These are phyloP conservation scores for Melipona quadrifasciata DNA, from an alignment of 1,140 invertebrate genomes.

Conservation along the genomic window DNA sequence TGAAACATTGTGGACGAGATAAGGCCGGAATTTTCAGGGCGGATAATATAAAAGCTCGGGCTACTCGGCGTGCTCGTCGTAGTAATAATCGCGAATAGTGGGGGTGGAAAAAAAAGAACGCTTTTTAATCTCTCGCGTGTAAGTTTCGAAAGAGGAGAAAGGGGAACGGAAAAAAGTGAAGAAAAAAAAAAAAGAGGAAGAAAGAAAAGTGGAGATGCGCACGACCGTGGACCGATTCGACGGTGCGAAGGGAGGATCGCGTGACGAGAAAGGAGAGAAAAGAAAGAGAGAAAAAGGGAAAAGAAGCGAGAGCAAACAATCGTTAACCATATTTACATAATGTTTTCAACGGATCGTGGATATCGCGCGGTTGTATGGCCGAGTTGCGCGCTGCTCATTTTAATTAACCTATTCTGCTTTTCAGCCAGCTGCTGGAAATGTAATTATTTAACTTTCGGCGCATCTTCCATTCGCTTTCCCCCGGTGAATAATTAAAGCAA, in stretches of 20 bases:
- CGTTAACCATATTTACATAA: slow-evolving; percentile 39
- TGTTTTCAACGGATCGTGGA: slow-evolving; percentile 18
- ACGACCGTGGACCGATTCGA: background rate
- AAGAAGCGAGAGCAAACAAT: slow-evolving; percentile 18
- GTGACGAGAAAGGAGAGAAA: background rate
- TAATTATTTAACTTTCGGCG: slow-evolving; percentile 45
- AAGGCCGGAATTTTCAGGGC: slow-evolving; percentile 42
- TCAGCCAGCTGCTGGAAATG: background rate
- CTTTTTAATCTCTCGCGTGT: slow-evolving; percentile 34
- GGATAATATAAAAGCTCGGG: slow-evolving; percentile 42
- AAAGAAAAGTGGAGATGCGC: no score
- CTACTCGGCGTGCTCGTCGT: background rate
- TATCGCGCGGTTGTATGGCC: background rate
- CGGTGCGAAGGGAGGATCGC: background rate
- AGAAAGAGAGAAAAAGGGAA: no score
- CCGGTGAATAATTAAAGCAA: slow-evolving; percentile 20
- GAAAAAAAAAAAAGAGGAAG: background rate
- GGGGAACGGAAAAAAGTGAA: slow-evolving; percentile 1
- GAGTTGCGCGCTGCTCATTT: slow-evolving; percentile 20
- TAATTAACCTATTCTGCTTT: slow-evolving; percentile 46
- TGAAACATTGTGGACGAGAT: slow-evolving; percentile 41
- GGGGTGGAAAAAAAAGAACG: background rate
- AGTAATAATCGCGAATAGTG: slow-evolving; percentile 37
- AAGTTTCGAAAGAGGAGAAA: background rate
- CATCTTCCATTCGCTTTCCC: slow-evolving; percentile 37